Conservation (phyloP, 2,888 invertebrate genomes). For the Buathra laborator region DNA sequence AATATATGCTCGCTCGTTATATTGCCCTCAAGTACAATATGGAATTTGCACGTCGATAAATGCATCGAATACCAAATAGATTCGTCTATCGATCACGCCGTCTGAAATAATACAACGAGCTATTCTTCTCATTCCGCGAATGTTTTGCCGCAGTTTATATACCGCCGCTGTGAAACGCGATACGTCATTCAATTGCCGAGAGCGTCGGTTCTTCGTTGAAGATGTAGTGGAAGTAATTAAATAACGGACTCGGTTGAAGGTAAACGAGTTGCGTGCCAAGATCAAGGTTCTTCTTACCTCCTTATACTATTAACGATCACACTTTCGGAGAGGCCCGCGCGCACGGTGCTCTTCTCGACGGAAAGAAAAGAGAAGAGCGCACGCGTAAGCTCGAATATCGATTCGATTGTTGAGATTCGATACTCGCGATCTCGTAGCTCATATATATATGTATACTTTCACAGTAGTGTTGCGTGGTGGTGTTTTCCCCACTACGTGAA, state of each 20-base stretch:
- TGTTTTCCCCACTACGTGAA: slow-evolving; percentile 46
- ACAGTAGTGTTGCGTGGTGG: not conserved
- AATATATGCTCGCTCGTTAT: no score
- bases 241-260: slow-evolving; percentile 5
- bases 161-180: not conserved
- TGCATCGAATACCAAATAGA: no score
- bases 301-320: slow-evolving; percentile 12
- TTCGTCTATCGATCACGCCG: no score
- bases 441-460: not conserved
- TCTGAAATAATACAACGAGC: no score
- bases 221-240: not conserved
- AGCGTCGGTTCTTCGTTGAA: not conserved
- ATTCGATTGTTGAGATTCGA: slow-evolving; percentile 47
- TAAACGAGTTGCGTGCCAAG: slow-evolving; percentile 28
- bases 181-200: not conserved
- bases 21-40: no score
- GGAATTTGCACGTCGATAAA: no score
- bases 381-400: slow-evolving; percentile 25
- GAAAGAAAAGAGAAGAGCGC: not conserved
- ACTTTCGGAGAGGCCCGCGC: slow-evolving; percentile 4
- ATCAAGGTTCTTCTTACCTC: slow-evolving; percentile 28
- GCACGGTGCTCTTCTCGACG: no score
- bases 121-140: no score
- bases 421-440: slow-evolving; percentile 21
- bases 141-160: no score